Evolutionary conservation across 2,113 vertebrate genomes (phyloP).

Genomic region (Xiphorhynchus elegans): DNA sequence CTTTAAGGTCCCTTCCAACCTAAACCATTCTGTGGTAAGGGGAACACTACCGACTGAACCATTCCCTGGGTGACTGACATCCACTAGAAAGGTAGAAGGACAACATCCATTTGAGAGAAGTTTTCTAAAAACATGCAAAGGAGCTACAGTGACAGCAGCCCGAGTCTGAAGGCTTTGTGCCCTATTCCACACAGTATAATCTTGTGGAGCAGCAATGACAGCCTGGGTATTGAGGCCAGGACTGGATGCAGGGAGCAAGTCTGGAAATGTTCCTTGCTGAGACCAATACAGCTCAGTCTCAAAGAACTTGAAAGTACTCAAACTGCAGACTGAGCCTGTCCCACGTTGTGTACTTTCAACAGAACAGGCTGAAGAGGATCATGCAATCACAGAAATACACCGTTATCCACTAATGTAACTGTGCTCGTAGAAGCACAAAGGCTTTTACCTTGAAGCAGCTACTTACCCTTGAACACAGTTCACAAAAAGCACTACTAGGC

Average conservation of each 20-base stretch:
- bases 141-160: not conserved
- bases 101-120: not conserved
- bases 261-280: not conserved
- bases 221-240: not conserved
- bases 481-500: not conserved
- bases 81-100: not conserved
- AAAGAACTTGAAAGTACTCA: not conserved
- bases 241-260: not conserved
- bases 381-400: not conserved
- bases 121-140: not conserved
- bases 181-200: rapidly evolving
- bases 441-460: not conserved
- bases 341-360: not conserved
- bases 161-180: not conserved
- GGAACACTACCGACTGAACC: not conserved
- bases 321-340: not conserved
- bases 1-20: not conserved
- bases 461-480: not conserved
- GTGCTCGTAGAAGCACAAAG: not conserved
- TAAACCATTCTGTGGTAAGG: not conserved
- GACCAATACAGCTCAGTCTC: not conserved
- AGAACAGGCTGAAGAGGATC: not conserved
- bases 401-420: not conserved
- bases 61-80: not conserved
- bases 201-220: not conserved